Conservation (phyloP, 2,113 vertebrate genomes). For the Orcinus orca region DNA sequence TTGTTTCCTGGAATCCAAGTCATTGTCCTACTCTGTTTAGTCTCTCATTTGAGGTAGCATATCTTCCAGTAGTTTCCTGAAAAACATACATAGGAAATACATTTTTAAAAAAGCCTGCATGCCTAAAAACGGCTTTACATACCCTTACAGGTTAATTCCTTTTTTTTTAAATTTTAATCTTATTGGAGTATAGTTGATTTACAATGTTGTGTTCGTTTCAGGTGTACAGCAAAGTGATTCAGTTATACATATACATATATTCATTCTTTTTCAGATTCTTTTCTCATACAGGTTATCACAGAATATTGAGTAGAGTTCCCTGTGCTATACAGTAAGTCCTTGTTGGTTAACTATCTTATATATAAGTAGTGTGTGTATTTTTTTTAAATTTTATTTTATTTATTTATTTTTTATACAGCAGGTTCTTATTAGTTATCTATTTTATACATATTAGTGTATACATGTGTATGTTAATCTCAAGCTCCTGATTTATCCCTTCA, state of each 20-base stretch:
- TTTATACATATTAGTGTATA: no score
- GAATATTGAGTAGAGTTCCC: not conserved
- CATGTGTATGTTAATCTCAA: not conserved
- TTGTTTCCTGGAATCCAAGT: conserved; percentile 37
- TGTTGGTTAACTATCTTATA: not conserved
- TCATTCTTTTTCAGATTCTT: not conserved
- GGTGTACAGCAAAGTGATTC: not conserved
- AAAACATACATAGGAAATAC: not conserved
- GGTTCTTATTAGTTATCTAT: not conserved
- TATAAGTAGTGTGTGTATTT: not conserved
- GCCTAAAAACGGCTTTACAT: not conserved
- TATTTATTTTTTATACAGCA: not conserved
- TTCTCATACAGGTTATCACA: not conserved
- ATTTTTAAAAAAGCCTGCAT: not conserved
- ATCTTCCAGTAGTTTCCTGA: conserved; percentile 10
- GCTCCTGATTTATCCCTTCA: not conserved
- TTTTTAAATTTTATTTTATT: no score
- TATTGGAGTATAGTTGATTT: not conserved
- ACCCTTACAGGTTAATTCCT: not conserved
- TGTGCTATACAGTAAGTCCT: not conserved
- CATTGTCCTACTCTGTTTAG: not conserved
- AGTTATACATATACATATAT: not conserved
- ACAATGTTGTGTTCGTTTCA: not conserved
- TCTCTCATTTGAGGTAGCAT: not conserved
- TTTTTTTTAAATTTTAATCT: not conserved